Evolutionary conservation across 2,797 vertebrate species (phyloP).

Genomic region (Gymnothorax javanicus): DNA sequence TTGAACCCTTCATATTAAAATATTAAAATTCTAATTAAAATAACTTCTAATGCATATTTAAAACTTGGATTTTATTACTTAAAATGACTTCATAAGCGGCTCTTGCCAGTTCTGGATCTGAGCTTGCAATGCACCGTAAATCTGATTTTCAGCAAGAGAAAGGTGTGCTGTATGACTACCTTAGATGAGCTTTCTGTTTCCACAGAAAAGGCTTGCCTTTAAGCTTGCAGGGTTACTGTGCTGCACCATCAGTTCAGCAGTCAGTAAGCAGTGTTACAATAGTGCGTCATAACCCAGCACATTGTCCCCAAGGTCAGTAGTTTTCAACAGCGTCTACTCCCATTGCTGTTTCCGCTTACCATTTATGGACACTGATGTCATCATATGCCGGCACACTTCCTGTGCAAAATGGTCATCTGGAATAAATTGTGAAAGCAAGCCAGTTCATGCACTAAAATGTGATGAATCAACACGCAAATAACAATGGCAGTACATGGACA

Average conservation of each 20-base stretch:
- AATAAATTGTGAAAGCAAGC: background rate
- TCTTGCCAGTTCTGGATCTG: background rate
- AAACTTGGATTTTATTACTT: background rate
- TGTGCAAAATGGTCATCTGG: background rate
- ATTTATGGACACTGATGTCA: conserved; percentile 18
- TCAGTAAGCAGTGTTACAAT: background rate
- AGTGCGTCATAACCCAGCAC: background rate
- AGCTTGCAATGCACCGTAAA: background rate
- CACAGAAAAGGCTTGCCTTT: background rate
- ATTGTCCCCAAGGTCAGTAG: conserved; percentile 14
- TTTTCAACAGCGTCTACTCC: background rate
- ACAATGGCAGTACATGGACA: background rate
- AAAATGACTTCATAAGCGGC: background rate
- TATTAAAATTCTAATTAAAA: background rate
- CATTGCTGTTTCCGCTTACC: background rate
- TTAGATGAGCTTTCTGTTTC: background rate
- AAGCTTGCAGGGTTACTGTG: background rate
- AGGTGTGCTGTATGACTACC: background rate
- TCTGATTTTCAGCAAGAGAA: conserved; percentile 5
- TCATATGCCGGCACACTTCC: conserved; percentile 1
- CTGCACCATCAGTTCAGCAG: background rate
- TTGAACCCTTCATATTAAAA: too few relatives aligned
- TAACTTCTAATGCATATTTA: background rate
- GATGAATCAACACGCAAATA: background rate
- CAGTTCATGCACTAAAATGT: conserved; percentile 4